Evolutionary conservation across 2,888 invertebrate species (phyloP), one percentile per base, ranked within the genome.

Genomic region (Drosophila yooni): DNA sequence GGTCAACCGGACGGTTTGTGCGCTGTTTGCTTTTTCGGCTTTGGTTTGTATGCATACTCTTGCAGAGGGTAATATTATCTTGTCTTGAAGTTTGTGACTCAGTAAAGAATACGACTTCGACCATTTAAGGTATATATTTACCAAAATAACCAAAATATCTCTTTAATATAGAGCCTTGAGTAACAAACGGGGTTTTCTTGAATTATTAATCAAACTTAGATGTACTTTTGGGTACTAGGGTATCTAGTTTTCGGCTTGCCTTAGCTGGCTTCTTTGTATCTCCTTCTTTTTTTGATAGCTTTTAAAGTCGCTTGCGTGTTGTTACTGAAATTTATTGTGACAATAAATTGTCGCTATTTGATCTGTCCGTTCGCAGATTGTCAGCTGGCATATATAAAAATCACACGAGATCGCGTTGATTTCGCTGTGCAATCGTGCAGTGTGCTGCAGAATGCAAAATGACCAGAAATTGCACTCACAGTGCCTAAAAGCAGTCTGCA

Each of bases 311-410:
- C 57, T 78, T 74, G 72, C 80, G 71, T 85, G 81, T 79, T 78
- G 43, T 46, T 61, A 51, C 53, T 64, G 62, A 88, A 90, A 88
- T 88, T 90, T 90, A 88, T 90, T 76, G 79, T 79, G 74, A 81
- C 81, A 76, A 85, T 83, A 74, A 74, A 77, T 77, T 88, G 73
- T 72, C 43, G 61, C 65, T 67, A 71, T 56, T 74, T 64, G 75
- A 66, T 66, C 48, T 61, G 43, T 74, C 64, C 64, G 46, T 33
- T 36, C 50, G n/a, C 53, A 57, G 52, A 38, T 56, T 51, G 4
- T 25, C 8, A 25, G 25, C 15, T 15, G 46, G 8, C 60, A 62
- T 53, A 50, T 40, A 79, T 77, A 81, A 74, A 79, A 79, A 78
- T 82, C 76, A 63, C 72, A 76, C 70, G 43, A 46, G n/a, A 50